Percentiles rank a stretch among this genome's conserved stretches.
phyloP scores from a whole-genome alignment of 2,113 vertebrate genomes.

The Campylorhamphus procurvoides region DNA sequence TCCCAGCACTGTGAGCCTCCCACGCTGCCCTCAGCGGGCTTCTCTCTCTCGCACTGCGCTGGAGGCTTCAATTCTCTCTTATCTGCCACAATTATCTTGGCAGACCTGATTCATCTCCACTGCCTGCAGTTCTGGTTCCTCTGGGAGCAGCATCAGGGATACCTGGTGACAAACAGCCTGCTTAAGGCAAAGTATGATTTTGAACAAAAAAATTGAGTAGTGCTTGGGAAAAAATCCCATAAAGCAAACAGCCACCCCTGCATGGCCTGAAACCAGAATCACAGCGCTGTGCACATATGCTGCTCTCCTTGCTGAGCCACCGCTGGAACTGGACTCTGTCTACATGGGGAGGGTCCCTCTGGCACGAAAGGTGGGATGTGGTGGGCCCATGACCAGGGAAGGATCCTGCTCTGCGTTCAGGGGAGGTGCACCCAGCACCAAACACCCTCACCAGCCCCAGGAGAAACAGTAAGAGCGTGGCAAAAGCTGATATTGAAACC shows the following conservation, averaged over 20 bases:
- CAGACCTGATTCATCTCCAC: neutral
- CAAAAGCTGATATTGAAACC: accelerated
- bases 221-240: neutral
- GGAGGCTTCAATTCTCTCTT: neutral
- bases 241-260: neutral
- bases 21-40: neutral
- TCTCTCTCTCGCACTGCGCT: neutral
- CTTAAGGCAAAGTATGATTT: neutral
- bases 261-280: accelerated
- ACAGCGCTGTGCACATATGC: too few relatives aligned
- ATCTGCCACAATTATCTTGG: neutral
- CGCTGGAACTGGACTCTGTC: neutral
- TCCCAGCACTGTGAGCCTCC: neutral
- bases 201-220: neutral
- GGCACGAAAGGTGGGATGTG: neutral
- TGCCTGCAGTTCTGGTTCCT: neutral
- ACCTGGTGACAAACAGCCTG: neutral
- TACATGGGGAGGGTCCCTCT: accelerated
- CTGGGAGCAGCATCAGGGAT: neutral
- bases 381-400: neutral
- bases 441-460: neutral
- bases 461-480: accelerated
- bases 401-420: neutral
- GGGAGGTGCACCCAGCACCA: neutral
- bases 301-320: neutral